phyloP scores from a whole-genome alignment of 2,113 vertebrate species.

The Marcusenius ussheri region DNA sequence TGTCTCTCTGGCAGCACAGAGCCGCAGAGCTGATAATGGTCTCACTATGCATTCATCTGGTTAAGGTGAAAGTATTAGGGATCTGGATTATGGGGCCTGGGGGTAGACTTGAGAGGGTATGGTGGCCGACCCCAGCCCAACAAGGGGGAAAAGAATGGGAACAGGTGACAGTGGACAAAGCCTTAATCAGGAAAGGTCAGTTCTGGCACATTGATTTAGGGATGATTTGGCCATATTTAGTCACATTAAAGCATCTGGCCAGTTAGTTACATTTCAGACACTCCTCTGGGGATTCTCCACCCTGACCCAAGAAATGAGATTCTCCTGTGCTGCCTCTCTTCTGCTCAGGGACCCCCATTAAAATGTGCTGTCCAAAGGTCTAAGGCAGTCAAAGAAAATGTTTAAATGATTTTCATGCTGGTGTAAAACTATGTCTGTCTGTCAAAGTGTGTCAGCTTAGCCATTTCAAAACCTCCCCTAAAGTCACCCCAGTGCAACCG shows the following conservation, averaged over 20 bases:
- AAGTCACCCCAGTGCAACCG: neutral
- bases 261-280: neutral
- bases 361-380: neutral
- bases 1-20: neutral
- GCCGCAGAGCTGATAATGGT: slow-evolving; percentile 29
- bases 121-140: neutral
- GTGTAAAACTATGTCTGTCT: neutral
- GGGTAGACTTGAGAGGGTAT: neutral
- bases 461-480: neutral
- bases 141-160: neutral
- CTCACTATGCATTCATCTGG: slow-evolving; percentile 38
- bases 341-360: neutral
- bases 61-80: slow-evolving; percentile 44
- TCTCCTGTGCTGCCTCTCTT: neutral
- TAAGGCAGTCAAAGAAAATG: neutral
- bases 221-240: neutral
- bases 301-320: neutral
- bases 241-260: neutral
- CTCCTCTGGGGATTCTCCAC: neutral
- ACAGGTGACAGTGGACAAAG: neutral
- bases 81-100: slow-evolving; percentile 41
- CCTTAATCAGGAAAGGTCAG: neutral
- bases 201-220: neutral
- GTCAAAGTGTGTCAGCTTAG: neutral
- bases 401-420: neutral